phyloP scores from a whole-genome alignment of 2,113 vertebrate species.

The Alces alces region DNA sequence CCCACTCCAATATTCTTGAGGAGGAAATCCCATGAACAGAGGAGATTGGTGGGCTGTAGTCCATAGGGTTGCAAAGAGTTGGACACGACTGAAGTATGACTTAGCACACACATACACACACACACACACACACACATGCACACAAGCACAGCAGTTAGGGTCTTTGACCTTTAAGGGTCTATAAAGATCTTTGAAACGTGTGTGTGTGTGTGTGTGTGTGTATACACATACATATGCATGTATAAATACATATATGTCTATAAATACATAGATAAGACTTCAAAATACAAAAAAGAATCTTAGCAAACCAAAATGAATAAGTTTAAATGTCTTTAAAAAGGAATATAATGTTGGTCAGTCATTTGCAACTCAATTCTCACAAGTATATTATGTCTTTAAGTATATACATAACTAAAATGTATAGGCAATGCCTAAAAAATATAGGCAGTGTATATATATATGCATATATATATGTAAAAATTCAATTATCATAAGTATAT shows the following conservation, averaged over 20 bases:
- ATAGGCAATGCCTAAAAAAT: no score
- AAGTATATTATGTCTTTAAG: not conserved
- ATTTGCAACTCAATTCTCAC: not conserved
- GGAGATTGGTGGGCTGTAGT: not conserved
- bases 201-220: not conserved
- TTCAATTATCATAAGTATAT: not conserved
- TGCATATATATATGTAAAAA: no score
- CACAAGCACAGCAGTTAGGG: not conserved
- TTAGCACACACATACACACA: accelerated
- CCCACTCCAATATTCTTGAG: not conserved
- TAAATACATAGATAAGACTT: not conserved
- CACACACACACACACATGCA: accelerated
- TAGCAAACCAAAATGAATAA: not conserved
- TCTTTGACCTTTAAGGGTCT: not conserved
- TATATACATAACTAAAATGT: no score
- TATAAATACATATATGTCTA: not conserved
- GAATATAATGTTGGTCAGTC: not conserved
- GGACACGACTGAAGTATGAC: not conserved
- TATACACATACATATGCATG: not conserved
- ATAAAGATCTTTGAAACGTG: not conserved
- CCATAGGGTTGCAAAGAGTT: not conserved
- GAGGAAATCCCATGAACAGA: not conserved
- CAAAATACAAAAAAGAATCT: not conserved
- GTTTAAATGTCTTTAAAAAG: not conserved
- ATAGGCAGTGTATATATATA: no score